phyloP scores from a whole-genome alignment of 1,140 invertebrate genomes.

The Drosophila bifasciata region DNA sequence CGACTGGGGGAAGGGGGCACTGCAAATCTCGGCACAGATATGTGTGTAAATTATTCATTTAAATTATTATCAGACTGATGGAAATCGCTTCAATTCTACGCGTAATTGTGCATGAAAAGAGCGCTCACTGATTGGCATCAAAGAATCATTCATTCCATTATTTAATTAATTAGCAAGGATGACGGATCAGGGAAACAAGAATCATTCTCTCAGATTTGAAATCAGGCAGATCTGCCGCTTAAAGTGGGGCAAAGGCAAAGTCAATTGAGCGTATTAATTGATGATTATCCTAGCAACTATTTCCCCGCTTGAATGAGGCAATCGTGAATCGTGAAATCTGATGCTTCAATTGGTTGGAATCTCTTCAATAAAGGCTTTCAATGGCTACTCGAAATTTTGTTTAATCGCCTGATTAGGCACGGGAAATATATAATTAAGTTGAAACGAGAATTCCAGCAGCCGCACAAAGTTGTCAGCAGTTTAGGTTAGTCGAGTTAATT shows the following conservation, averaged over 20 bases:
- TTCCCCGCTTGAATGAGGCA: slow-evolving; percentile 16
- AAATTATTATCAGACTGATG: too few relatives aligned
- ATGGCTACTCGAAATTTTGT: slow-evolving; percentile 9
- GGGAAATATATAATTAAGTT: slow-evolving; percentile 26
- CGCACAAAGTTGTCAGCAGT: slow-evolving; percentile 20
- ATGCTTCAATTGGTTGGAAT: slow-evolving; percentile 49
- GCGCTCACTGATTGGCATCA: too few relatives aligned
- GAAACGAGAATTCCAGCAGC: slow-evolving; percentile 9
- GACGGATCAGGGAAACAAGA: too few relatives aligned
- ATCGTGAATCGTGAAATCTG: slow-evolving; percentile 8
- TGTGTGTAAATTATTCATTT: too few relatives aligned
- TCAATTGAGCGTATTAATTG: slow-evolving; percentile 40
- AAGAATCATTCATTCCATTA: too few relatives aligned
- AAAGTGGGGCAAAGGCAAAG: background rate
- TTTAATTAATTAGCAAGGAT: background rate
- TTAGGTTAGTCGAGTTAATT: slow-evolving; percentile 7
- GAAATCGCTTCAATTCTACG: too few relatives aligned
- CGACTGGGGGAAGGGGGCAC: too few relatives aligned
- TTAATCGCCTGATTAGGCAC: slow-evolving; percentile 35
- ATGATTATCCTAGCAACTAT: slow-evolving; percentile 27
- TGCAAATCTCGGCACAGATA: too few relatives aligned
- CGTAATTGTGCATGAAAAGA: too few relatives aligned
- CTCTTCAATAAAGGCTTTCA: background rate
- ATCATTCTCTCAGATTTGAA: slow-evolving; percentile 2
- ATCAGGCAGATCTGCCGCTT: background rate